phyloP scores from a whole-genome alignment of 2,888 invertebrate species.

The Drosophila pegasa region DNA sequence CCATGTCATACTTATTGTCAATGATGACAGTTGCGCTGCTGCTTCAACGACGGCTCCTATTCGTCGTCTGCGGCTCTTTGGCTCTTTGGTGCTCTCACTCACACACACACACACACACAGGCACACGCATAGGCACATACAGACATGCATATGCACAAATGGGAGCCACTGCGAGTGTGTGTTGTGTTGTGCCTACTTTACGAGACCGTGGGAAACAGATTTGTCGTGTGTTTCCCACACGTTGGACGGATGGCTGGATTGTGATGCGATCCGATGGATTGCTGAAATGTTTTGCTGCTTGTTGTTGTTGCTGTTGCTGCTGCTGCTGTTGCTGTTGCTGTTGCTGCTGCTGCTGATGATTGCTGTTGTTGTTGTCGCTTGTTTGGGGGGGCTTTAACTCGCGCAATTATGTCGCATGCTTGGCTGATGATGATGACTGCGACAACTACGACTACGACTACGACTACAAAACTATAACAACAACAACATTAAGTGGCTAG shows the following conservation, averaged over 20 bases:
- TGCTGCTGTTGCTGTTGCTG: slow-evolving; percentile 39
- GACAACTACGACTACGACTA: slow-evolving; percentile 69
- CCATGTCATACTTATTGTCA: slow-evolving; percentile 84
- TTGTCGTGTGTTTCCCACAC: slow-evolving; percentile 85
- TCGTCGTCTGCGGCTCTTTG: slow-evolving; percentile 58
- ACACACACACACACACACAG: slow-evolving; percentile 27
- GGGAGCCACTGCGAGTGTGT: slow-evolving; percentile 64
- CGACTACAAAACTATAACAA: slow-evolving; percentile 36
- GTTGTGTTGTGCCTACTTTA: slow-evolving; percentile 81
- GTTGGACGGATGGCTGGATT: slow-evolving; percentile 85
- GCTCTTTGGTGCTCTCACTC: slow-evolving; percentile 56
- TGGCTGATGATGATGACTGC: slow-evolving; percentile 82
- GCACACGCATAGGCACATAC: slow-evolving; percentile 31
- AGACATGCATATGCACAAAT: slow-evolving; percentile 52
- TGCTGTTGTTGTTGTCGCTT: slow-evolving; percentile 53
- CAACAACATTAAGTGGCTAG: slow-evolving; percentile 61
- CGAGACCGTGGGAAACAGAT: slow-evolving; percentile 85
- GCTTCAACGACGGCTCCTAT: slow-evolving; percentile 73
- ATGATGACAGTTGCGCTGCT: slow-evolving; percentile 83
- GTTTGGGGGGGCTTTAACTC: slow-evolving; percentile 80
- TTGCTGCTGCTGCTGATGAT: slow-evolving; percentile 39
- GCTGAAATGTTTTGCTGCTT: slow-evolving; percentile 77
- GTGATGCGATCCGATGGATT: slow-evolving; percentile 83
- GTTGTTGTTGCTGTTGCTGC: slow-evolving; percentile 50
- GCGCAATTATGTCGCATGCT: slow-evolving; percentile 83